Percentiles rank a stretch among this genome's conserved stretches.
Conservation (phyloP, 2,113 vertebrate genomes). For the Riparia riparia region DNA sequence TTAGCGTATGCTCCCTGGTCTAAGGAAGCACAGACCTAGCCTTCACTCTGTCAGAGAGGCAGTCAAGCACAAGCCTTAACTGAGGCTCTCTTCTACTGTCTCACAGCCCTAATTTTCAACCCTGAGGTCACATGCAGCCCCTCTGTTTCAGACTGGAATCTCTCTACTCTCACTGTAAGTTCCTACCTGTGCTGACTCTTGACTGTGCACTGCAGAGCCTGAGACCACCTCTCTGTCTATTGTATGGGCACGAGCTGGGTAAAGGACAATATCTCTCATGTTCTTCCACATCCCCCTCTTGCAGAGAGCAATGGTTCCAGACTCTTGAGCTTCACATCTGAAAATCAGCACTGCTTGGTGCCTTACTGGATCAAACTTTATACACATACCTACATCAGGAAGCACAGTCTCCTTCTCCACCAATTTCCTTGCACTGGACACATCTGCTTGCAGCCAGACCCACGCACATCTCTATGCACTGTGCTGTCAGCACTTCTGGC, state of each 20-base stretch:
- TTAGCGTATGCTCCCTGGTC: slow-evolving; percentile 46
- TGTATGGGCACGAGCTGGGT: not conserved
- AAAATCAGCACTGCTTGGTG: not conserved
- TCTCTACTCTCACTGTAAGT: not conserved
- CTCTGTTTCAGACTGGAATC: not conserved
- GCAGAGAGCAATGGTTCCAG: not conserved
- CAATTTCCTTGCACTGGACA: not conserved
- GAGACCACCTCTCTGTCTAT: not conserved
- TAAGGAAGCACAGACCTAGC: slow-evolving; percentile 46
- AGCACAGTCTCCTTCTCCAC: not conserved
- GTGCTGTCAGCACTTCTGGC: not conserved
- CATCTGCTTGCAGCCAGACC: not conserved
- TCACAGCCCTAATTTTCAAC: not conserved
- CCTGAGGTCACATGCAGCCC: not conserved
- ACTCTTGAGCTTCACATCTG: not conserved
- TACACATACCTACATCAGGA: not conserved
- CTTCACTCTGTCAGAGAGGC: slow-evolving; percentile 36
- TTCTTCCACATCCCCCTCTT: not conserved
- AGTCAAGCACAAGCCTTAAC: slow-evolving; percentile 25
- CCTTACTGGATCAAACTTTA: not conserved
- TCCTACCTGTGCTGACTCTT: not conserved
- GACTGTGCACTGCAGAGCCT: not conserved
- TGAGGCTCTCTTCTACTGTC: not conserved
- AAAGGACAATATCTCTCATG: not conserved
- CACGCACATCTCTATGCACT: accelerated